phyloP scores from a whole-genome alignment of 2,113 vertebrate species.

The Australoheros scitulus region DNA sequence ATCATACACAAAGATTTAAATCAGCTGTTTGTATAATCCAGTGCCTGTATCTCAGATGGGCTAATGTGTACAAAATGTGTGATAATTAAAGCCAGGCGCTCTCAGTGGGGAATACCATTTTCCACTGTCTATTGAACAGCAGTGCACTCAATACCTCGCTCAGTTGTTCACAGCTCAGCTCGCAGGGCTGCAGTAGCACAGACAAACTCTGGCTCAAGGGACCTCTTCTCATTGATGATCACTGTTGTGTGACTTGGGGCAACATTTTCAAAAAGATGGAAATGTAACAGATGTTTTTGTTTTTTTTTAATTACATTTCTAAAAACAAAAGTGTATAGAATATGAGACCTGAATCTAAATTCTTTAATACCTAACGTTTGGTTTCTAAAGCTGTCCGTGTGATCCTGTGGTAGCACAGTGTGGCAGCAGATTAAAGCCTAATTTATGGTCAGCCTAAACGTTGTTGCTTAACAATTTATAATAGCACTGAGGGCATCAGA shows the following conservation, averaged over 20 bases:
- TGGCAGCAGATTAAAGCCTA: not conserved
- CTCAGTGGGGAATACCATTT: conserved; percentile 49
- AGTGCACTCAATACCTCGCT: not conserved
- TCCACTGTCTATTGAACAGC: conserved; percentile 28
- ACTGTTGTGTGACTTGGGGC: not conserved
- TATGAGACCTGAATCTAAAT: not conserved
- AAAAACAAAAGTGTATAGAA: no score
- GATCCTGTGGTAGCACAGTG: not conserved
- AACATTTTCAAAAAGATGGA: no score
- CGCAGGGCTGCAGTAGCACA: not conserved
- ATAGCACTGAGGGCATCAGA: not conserved
- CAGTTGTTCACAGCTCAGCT: not conserved
- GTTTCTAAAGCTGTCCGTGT: not conserved
- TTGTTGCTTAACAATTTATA: not conserved
- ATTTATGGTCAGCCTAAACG: not conserved
- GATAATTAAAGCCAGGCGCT: conserved; percentile 67
- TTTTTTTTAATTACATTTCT: no score
- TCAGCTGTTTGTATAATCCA: conserved; percentile 63
- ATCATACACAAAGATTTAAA: conserved; percentile 63
- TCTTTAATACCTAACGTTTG: no score
- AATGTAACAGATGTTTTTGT: no score
- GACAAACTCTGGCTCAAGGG: not conserved
- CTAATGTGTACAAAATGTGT: conserved; percentile 69
- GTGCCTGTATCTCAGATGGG: conserved; percentile 49
- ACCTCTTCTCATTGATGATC: not conserved